Base-by-base conservation (phyloP, 1,140 invertebrate genomes). In the Coelopa frigida region DNA sequence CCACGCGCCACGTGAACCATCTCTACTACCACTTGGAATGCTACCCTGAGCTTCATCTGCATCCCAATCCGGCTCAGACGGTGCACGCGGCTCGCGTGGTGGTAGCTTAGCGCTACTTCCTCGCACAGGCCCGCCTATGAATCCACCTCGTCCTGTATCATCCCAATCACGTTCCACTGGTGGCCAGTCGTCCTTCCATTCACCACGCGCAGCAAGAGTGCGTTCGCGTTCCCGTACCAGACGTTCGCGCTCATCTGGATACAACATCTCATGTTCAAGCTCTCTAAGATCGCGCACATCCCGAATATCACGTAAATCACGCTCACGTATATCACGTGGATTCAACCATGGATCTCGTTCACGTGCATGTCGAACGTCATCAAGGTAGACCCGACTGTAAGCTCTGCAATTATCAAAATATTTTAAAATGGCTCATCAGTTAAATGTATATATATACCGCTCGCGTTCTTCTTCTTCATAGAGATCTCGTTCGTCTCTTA, bases 1-100 rank as follows among this genome's bases (percentile, higher is more conserved):
- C 62, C 62, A 66, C 17, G 55, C 40, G 23, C 46, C 48, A 3
- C 48, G 36, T 44, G 43, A 35, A 5, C 20, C 15, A 1, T n/a
- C 24, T 6, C 18, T 10, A 14, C 36, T 32, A 12, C 40, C 18
- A 31, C 36, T 50, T 1, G 40, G 44, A 31, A 54, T 50, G 6
- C 29, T 49, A 38, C 11, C 56, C 3, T 59, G 54, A 17, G 32
- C 33, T 7, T 67, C 63, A 27, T 63, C 63, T 5, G 60, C 55
- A 53, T 67, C 63, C 63, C 63, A 67, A 36, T 67, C 60, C 2
- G 63, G 57, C 29, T 67, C 63, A 1, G 63, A 67, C 7, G 53
- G 51, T 1, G 63, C 55, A 22, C 66, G 58, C 26, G 63, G 59
- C 27, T 65, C 48, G 0, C 48, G 37, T 12, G 36, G 22, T 5